A percentile compares a stretch with the other conserved stretches of the same genome.
These are phyloP conservation scores for Phymorhynchus buccinoides DNA, from an alignment of 1,140 invertebrate genomes.

Conservation along the genomic window DNA sequence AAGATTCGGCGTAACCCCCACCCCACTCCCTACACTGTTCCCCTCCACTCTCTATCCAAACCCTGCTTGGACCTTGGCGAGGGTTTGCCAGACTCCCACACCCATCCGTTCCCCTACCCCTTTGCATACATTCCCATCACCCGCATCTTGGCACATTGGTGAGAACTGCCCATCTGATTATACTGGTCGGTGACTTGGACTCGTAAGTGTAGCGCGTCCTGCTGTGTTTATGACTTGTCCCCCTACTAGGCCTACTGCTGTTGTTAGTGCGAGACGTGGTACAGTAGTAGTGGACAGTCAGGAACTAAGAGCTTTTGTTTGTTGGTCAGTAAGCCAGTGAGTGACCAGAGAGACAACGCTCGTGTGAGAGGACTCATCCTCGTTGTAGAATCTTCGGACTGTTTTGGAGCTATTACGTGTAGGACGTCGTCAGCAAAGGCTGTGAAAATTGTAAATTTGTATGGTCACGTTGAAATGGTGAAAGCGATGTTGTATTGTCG, in stretches of 20 bases:
- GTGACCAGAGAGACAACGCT: neutral
- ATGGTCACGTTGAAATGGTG: too few species aligned
- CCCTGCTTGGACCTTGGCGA: neutral
- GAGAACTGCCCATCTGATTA: neutral
- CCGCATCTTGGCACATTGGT: neutral
- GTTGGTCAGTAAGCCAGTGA: neutral
- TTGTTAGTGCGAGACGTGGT: neutral
- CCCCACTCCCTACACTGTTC: too few species aligned
- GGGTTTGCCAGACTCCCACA: neutral
- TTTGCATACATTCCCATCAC: too few species aligned
- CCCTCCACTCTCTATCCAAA: too few species aligned
- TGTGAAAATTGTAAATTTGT: too few species aligned
- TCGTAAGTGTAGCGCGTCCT: neutral
- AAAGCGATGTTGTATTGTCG: too few species aligned
- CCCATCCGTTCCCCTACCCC: too few species aligned
- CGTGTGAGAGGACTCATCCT: too few species aligned
- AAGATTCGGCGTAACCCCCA: neutral
- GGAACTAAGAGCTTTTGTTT: too few species aligned
- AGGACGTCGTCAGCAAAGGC: too few species aligned
- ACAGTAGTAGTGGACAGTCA: neutral
- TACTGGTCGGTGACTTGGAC: neutral
- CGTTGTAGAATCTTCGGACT: too few species aligned
- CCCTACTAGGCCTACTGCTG: neutral
- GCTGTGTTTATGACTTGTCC: neutral
- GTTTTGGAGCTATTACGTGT: too few species aligned